Evolutionary conservation across 2,888 invertebrate genomes (phyloP).

Genomic region (Drosophila phalerata): DNA sequence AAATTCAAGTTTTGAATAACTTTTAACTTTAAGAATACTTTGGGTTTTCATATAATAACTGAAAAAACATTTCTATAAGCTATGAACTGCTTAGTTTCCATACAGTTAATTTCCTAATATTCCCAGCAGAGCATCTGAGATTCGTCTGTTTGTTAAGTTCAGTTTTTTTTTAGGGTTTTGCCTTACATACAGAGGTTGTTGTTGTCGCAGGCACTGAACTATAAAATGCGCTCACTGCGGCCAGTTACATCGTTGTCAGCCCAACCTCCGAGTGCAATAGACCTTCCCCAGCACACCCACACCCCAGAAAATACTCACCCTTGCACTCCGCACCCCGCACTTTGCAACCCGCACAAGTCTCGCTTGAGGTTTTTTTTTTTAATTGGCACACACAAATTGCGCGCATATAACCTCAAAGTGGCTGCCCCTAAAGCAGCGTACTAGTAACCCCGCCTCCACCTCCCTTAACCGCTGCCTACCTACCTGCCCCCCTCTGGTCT

Average conservation of each 20-base stretch:
- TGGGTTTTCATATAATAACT: background rate
- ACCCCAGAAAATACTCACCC: background rate
- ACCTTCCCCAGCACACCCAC: background rate
- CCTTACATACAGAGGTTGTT: slow-evolving; percentile 6
- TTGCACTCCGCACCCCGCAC: background rate
- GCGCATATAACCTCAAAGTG: slow-evolving; percentile 73
- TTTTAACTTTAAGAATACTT: too few relatives aligned
- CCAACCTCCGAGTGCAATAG: slow-evolving; percentile 4
- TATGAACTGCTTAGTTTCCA: background rate
- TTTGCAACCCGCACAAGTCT: background rate
- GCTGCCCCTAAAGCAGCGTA: slow-evolving; percentile 22
- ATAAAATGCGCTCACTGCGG: slow-evolving; percentile 51
- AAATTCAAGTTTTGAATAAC: too few relatives aligned
- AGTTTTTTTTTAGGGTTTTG: slow-evolving; percentile 11
- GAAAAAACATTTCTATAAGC: background rate
- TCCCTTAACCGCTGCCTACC: background rate
- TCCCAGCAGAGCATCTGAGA: slow-evolving; percentile 17
- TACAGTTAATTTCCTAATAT: too few relatives aligned
- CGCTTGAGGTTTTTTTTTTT: slow-evolving; percentile 37
- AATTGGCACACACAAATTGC: slow-evolving; percentile 77
- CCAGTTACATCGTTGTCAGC: slow-evolving; percentile 32
- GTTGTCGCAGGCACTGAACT: slow-evolving; percentile 51
- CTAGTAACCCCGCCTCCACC: background rate
- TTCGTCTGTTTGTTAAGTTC: slow-evolving; percentile 1
- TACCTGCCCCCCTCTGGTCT: background rate